Evolutionary conservation across 2,888 invertebrate species (phyloP).

Genomic region (Criorhina ranunculi): DNA sequence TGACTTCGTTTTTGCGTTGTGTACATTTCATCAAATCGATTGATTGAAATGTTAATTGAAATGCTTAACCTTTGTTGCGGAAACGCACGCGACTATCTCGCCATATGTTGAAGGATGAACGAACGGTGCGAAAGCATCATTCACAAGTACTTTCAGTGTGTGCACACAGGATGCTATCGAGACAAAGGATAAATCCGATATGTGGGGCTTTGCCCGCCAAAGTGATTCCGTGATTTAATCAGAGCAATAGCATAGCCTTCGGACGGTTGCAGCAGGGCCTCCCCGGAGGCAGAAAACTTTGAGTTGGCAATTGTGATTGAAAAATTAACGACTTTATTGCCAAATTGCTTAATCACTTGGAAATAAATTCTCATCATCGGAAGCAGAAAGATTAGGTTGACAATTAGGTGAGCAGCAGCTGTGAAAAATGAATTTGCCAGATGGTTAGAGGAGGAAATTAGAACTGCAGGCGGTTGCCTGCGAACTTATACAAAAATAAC

Average conservation of each 20-base stretch:
- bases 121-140: slow-evolving; percentile 12
- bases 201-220: neutral
- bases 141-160: slow-evolving; percentile 5
- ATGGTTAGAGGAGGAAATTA: neutral
- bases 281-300: neutral
- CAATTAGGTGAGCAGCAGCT: slow-evolving; percentile 8
- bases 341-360: slow-evolving; percentile 43
- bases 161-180: slow-evolving; percentile 40
- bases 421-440: neutral
- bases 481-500: neutral
- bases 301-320: slow-evolving; percentile 36
- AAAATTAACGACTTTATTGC: slow-evolving; percentile 28
- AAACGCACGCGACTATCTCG: slow-evolving; percentile 3
- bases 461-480: neutral
- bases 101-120: slow-evolving; percentile 17
- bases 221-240: slow-evolving; percentile 22
- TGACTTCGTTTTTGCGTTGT: slow-evolving; percentile 2
- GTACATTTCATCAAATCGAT: slow-evolving; percentile 28
- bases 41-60: slow-evolving; percentile 46
- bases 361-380: slow-evolving; percentile 38
- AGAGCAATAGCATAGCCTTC: neutral
- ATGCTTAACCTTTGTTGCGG: slow-evolving; percentile 33
- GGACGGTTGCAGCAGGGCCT: neutral
- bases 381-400: neutral
- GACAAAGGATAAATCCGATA: slow-evolving; percentile 33